Evolutionary conservation across 1,140 invertebrate species (phyloP), one percentile per base, ranked within the genome.

Genomic region (Pseudomyrmex cubaensis): DNA sequence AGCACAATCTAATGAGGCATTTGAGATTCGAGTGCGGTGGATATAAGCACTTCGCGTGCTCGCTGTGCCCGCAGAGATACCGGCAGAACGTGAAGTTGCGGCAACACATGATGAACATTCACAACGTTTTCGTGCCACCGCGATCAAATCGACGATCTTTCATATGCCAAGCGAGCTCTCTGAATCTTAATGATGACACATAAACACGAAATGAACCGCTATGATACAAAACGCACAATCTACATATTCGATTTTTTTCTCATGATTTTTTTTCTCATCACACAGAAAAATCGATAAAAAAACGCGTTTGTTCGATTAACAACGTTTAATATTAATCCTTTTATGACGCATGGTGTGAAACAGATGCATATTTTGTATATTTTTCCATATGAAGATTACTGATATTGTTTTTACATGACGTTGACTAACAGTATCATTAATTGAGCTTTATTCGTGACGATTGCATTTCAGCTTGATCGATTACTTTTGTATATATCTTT

Each of bases 11-110:
- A 20, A 88, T 92, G 63, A 92, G 94, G 46, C 95, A 95, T 72
- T 84, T 93, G 85, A 90, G 93, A 48, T 94, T 91, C 72, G 94
- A 95, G 75, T 95, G 94, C 80, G 94, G 94, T 15, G 92, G 92
- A 5, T 91, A 91, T 61, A 94, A 89, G 25, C 91, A 91, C 63
- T 93, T 93, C 48, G 88, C 84, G 0, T 94, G 93, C 56, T 57
- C 17, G 4, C 5, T 90, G 7, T 90, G 89, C 9, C 69, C 86
- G 0, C 69, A 84, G 9, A 88, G 89, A 64, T 90, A 88, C 59
- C 85, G 89, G 13, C 89, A 90, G 56, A 90, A 90, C 9, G 89
- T 86, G 0, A 90, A 90, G 25, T 67, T 90, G 8, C 83, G 86
- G 15, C 83, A 87, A 25, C 89, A 90, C 59, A 90, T 90, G 88